These are phyloP conservation scores for Triplophysa bombifrons DNA, from an alignment of 2,797 vertebrate species.

Conservation along the genomic window DNA sequence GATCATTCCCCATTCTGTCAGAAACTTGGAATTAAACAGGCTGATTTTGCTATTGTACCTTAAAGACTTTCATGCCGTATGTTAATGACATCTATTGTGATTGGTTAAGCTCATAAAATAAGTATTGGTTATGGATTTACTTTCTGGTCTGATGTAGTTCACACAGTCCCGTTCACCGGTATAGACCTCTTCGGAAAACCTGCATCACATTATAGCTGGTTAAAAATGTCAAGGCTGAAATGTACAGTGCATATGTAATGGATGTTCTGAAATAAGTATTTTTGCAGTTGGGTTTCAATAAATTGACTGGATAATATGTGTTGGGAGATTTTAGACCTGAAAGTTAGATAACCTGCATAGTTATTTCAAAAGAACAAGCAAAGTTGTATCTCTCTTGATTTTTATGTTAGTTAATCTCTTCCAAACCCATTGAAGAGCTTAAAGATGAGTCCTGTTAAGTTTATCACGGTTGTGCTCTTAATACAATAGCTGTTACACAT, in stretches of 20 bases:
- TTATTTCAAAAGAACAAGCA: background rate
- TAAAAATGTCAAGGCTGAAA: background rate
- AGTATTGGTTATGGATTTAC: background rate
- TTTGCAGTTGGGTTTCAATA: background rate
- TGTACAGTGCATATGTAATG: background rate
- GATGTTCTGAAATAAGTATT: background rate
- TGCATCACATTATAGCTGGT: background rate
- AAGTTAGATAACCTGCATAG: background rate
- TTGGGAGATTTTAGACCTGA: background rate
- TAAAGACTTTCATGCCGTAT: background rate
- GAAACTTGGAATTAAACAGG: slow-evolving; percentile 13
- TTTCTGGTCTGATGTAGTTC: background rate
- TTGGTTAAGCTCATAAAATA: background rate
- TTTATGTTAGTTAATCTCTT: background rate
- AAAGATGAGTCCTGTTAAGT: background rate
- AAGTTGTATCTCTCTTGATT: too few relatives aligned
- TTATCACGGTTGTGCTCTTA: too few relatives aligned
- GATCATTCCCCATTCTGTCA: background rate
- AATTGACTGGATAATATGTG: background rate
- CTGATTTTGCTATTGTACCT: background rate
- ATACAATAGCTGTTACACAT: background rate
- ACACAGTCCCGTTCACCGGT: background rate
- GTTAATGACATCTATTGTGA: background rate
- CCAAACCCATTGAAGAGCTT: background rate
- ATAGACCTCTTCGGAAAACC: background rate